phyloP scores from a whole-genome alignment of 2,888 invertebrate species.

The Cylloceria caligata region DNA sequence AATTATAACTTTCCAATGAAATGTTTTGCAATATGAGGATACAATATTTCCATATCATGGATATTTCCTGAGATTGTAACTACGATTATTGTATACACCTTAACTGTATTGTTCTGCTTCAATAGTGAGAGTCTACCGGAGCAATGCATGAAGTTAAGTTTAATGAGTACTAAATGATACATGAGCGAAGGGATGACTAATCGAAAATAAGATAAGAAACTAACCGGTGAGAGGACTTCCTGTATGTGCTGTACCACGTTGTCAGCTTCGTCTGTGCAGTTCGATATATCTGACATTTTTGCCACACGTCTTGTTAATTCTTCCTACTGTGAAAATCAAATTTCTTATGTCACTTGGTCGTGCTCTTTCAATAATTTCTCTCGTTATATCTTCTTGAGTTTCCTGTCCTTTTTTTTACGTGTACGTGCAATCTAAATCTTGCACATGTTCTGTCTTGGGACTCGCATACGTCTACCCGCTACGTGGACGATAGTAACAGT shows the following conservation, averaged over 20 bases:
- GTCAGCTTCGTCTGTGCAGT: conserved; percentile 83
- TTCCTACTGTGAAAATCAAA: conserved; percentile 44
- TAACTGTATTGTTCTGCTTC: conserved; percentile 5
- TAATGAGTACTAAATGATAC: conserved; percentile 44
- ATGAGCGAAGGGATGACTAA: not conserved
- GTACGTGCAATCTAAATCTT: conserved; percentile 24
- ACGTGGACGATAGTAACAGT: conserved; percentile 24
- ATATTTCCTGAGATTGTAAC: conserved; percentile 59
- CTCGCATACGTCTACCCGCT: conserved; percentile 35
- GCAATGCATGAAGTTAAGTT: conserved; percentile 39
- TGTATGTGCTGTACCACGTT: conserved; percentile 82
- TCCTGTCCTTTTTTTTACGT: conserved; percentile 6
- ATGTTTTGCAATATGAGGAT: too few species aligned
- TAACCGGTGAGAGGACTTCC: conserved; percentile 83
- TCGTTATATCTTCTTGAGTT: not conserved
- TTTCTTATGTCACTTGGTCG: conserved; percentile 10
- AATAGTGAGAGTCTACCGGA: conserved; percentile 34
- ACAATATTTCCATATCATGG: conserved; percentile 60
- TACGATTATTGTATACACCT: conserved; percentile 1
- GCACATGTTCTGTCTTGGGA: conserved; percentile 9
- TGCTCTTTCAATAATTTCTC: conserved; percentile 10
- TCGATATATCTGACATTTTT: conserved; percentile 81
- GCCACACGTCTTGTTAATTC: conserved; percentile 61
- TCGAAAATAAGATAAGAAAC: conserved; percentile 68
- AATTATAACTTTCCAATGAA: too few species aligned